Evolutionary conservation across 1,140 invertebrate species (phyloP).

Genomic region (Triops cancriformis): DNA sequence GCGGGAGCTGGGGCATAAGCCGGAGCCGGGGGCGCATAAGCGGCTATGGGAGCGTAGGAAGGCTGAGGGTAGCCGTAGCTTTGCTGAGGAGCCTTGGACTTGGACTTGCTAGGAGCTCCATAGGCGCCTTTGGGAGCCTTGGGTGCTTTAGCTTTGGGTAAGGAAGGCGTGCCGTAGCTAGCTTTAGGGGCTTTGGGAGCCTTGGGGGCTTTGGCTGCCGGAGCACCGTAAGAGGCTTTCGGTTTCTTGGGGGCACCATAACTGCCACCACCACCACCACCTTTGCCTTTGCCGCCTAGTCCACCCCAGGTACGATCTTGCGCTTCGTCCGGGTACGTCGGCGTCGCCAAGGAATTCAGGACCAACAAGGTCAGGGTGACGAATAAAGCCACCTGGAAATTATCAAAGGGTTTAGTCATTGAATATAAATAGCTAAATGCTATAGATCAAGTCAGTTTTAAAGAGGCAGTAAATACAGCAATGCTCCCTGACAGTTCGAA

Average conservation of each 20-base stretch:
- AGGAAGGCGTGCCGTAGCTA: constrained; percentile 22
- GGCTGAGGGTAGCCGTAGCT: constrained; percentile 18
- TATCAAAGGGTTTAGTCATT: neutral
- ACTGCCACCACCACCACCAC: neutral
- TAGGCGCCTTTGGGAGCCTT: constrained; percentile 26
- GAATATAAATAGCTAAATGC: neutral
- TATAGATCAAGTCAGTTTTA: too few species aligned
- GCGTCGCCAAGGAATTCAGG: constrained; percentile 14
- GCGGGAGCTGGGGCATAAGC: constrained; percentile 5
- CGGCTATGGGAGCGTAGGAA: constrained; percentile 14
- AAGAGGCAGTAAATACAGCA: too few species aligned
- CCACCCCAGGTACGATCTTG: constrained; percentile 25
- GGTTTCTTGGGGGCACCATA: constrained; percentile 27
- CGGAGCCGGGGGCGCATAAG: constrained; percentile 25
- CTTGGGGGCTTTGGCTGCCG: constrained; percentile 26
- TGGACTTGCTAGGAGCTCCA: constrained; percentile 24
- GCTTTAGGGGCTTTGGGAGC: constrained; percentile 28
- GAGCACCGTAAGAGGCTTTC: constrained; percentile 26
- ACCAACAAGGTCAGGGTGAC: constrained; percentile 21
- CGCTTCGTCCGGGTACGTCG: constrained; percentile 12
- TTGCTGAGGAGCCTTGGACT: constrained; percentile 25
- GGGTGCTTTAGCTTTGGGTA: constrained; percentile 25
- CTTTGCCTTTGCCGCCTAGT: constrained; percentile 8
- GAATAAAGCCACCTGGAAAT: constrained; percentile 8
- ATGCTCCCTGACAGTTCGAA: too few species aligned